phyloP scores from a whole-genome alignment of 2,888 invertebrate species.

The Chloromyia formosa region DNA sequence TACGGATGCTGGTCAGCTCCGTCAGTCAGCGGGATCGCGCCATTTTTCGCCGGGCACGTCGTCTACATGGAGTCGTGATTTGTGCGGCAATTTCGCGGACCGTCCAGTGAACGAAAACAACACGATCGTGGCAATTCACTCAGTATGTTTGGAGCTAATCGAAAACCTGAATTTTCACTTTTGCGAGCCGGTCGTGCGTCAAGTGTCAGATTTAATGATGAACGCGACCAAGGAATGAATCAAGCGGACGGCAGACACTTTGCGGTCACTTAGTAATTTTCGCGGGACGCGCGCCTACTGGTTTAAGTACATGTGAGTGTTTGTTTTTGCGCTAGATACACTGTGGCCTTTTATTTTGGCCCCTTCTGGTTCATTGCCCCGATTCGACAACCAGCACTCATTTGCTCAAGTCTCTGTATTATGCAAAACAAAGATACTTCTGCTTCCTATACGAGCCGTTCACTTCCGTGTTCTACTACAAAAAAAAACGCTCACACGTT shows the following conservation, averaged over 20 bases:
- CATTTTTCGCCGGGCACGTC: slow-evolving; percentile 3
- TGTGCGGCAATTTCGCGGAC: slow-evolving; percentile 27
- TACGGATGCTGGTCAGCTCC: neutral
- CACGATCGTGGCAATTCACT: too few species aligned
- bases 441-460: neutral
- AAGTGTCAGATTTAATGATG: slow-evolving; percentile 21
- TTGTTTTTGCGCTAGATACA: neutral
- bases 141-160: too few species aligned
- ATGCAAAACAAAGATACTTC: too few species aligned
- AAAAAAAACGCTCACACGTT: neutral
- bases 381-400: too few species aligned
- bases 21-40: neutral
- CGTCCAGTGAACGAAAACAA: neutral
- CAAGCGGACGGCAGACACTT: neutral
- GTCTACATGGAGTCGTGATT: slow-evolving; percentile 12
- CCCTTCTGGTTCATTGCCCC: neutral
- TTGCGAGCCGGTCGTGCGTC: neutral
- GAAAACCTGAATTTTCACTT: slow-evolving; percentile 9
- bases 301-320: slow-evolving; percentile 14
- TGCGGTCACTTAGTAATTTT: neutral
- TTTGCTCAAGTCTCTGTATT: too few species aligned
- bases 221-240: neutral
- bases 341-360: too few species aligned
- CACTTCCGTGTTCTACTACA: slow-evolving; percentile 14
- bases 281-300: slow-evolving; percentile 20